phyloP scores from a whole-genome alignment of 2,113 vertebrate species.

The Calypte anna region DNA sequence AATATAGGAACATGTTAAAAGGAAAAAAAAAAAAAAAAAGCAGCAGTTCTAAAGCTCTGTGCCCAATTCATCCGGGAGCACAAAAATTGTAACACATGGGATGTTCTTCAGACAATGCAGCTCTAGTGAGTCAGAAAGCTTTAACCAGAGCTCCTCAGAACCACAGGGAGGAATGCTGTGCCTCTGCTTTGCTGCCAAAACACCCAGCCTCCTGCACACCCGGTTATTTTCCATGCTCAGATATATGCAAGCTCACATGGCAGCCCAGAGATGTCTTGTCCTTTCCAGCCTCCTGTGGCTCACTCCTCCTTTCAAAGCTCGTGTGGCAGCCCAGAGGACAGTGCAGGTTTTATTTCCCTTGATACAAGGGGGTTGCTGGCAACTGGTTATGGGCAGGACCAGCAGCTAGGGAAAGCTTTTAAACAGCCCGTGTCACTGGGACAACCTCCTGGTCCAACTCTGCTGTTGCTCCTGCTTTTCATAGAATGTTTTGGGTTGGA shows the following conservation, averaged over 20 bases:
- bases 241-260: accelerated
- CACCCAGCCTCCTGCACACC: not conserved
- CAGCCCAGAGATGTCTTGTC: not conserved
- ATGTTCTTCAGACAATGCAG: not conserved
- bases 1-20: constrained; percentile 5
- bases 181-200: not conserved
- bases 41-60: not conserved
- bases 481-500: no score
- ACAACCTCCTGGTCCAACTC: not conserved
- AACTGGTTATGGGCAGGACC: not conserved
- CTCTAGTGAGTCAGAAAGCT: not conserved
- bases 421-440: not conserved
- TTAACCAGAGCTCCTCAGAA: not conserved
- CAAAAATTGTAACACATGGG: not conserved
- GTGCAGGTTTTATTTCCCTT: accelerated
- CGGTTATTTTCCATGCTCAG: not conserved
- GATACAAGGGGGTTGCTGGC: not conserved
- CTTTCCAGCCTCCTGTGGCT: not conserved
- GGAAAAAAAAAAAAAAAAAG: not conserved
- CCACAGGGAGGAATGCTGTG: not conserved
- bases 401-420: not conserved
- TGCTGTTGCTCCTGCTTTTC: not conserved
- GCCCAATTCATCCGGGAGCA: not conserved
- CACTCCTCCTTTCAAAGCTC: not conserved
- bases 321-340: not conserved